Evolutionary conservation across 2,888 invertebrate genomes (phyloP).

Genomic region (Branchellion lobata): DNA sequence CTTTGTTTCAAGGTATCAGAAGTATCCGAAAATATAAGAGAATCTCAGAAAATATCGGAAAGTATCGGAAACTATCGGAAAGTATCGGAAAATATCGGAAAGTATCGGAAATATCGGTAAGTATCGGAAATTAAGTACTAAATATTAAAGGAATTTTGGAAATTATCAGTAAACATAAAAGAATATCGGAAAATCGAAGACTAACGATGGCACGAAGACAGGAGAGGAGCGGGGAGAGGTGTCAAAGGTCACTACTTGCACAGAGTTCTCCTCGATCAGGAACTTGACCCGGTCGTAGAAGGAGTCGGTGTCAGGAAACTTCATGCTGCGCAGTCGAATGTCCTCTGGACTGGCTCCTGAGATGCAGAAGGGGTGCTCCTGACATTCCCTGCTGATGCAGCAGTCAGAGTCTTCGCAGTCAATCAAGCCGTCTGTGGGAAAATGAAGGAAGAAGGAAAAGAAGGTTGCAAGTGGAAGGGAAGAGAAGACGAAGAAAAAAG

Average conservation of each 20-base stretch:
- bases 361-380: conserved; percentile 88
- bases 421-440: conserved; percentile 88
- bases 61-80: no score
- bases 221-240: conserved; percentile 86
- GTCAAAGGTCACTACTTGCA: conserved; percentile 69
- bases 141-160: no score
- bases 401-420: conserved; percentile 99
- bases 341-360: conserved; percentile 94
- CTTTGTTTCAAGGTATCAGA: no score
- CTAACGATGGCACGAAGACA: conserved; percentile 97
- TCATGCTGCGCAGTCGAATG: conserved; percentile 90
- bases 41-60: no score
- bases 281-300: conserved; percentile 97
- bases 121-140: no score
- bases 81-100: no score
- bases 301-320: conserved; percentile 91
- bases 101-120: no score
- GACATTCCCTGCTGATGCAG: conserved; percentile 76
- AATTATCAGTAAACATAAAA: no score
- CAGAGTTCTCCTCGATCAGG: conserved; percentile 95
- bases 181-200: no score
- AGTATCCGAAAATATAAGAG: no score
- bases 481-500: no score
- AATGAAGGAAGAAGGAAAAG: background rate
- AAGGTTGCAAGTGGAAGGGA: background rate